Percentiles rank a stretch among this genome's conserved stretches.
Conservation (phyloP, 2,113 vertebrate genomes). For the Psophia crepitans region DNA sequence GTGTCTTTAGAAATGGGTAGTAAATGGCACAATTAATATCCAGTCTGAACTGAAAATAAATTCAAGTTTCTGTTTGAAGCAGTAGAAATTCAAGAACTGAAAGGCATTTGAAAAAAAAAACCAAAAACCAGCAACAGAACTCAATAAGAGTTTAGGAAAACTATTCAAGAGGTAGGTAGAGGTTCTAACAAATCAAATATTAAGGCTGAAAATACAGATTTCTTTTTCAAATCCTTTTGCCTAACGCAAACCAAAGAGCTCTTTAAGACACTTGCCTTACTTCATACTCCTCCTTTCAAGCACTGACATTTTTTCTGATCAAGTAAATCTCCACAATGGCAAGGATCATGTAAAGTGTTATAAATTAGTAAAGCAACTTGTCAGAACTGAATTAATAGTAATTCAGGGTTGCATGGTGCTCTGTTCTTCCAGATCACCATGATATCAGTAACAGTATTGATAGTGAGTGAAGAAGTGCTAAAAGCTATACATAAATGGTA, state of each 20-base stretch:
- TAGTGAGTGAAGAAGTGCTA: neutral
- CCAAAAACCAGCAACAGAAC: neutral
- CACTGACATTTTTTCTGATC: neutral
- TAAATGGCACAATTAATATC: conserved; percentile 13
- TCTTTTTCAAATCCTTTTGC: neutral
- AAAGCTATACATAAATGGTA: neutral
- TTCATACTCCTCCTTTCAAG: neutral
- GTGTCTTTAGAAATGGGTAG: neutral
- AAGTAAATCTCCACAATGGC: neutral
- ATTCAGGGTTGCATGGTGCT: neutral
- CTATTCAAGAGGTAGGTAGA: neutral
- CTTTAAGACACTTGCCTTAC: neutral
- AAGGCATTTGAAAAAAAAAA: neutral
- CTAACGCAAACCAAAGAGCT: neutral
- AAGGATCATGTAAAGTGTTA: neutral
- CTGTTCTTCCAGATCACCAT: neutral
- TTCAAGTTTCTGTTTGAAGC: neutral
- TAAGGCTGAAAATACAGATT: neutral
- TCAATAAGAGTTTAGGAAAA: neutral
- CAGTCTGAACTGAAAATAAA: neutral
- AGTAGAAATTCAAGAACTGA: neutral
- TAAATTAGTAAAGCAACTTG: neutral
- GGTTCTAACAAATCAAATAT: neutral
- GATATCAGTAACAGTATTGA: neutral
- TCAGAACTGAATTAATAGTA: neutral